Conservation (phyloP, 2,113 vertebrate genomes). For the Haemorhous mexicanus region DNA sequence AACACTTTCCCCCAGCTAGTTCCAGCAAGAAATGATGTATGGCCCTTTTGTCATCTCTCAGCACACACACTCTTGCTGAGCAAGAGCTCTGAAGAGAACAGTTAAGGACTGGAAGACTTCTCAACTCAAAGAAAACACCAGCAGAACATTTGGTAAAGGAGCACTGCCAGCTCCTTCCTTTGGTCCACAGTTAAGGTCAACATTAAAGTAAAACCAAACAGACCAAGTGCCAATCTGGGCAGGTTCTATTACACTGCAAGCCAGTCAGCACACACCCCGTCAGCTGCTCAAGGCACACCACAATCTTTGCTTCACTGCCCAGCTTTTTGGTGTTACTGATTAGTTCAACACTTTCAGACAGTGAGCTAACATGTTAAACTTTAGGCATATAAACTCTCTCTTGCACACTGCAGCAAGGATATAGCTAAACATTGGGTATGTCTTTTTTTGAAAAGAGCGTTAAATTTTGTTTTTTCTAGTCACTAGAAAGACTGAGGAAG, state of each 20-base stretch:
- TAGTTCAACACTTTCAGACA: neutral
- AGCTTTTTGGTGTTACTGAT: neutral
- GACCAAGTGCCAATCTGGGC: neutral
- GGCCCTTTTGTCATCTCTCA: neutral
- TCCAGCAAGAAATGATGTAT: neutral
- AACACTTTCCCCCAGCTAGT: neutral
- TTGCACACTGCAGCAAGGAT: neutral
- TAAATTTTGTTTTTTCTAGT: neutral
- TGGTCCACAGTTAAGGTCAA: neutral
- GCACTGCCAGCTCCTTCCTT: neutral
- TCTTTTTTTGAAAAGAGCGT: neutral
- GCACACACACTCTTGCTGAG: accelerated
- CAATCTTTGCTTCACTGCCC: neutral
- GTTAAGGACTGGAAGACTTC: neutral
- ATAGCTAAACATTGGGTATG: neutral
- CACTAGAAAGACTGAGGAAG: neutral
- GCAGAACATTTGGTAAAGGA: neutral
- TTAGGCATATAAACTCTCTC: neutral
- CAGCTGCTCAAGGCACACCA: neutral
- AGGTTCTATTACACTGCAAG: neutral
- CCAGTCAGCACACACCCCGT: neutral
- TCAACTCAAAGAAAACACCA: neutral
- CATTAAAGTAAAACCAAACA: neutral
- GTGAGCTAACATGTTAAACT: neutral
- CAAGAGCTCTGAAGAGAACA: neutral